Evolutionary conservation across 2,888 invertebrate species (phyloP), one percentile per base, ranked within the genome.

Genomic region (Hypolimnas misippus): DNA sequence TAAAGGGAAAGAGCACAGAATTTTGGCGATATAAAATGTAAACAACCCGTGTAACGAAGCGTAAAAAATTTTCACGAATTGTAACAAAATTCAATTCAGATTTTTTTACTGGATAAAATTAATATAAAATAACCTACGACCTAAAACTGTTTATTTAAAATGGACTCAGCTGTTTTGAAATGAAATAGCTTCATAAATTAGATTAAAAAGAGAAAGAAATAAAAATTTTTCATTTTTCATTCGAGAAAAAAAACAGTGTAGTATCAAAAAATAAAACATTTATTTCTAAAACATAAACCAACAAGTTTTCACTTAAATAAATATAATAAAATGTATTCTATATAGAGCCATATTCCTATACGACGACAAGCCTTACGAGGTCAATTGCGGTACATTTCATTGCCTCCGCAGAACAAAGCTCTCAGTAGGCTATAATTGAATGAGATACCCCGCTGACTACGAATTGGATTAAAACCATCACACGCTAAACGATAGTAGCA

Each of bases 381-480:
- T 44, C 16, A 29, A 50, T 58, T 42, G 54, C 21, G 40, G 4
- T 3, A 29, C 52, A 38, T 56, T 52, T 44, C 55, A 25, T 42
- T 40, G 42, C n/a, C 44, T 17, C 8, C 14, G 21, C 8, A 59
- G 63, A 55, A 56, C 51, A 62, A 57, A 54, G 44, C 55, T 35
- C 57, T 16, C 55, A 35, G 55, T 52, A 16, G 21, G 50, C 33
- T 57, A 52, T 71, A 71, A 71, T 71, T 71, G 67, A 53, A 70
- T 66, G 46, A 60, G 68, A 58, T 67, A 65, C 69, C 70, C 69
- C 67, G 65, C 58, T 60, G 71, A 70, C 76, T 61, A 46, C 57
- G 56, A 67, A 70, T 67, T 67, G 67, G 62, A 65, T 69, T 49
- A 64, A 60, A 40, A 50, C 49, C 60, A 64, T 64, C 51, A 46